Evolutionary conservation across 1,140 invertebrate species (phyloP).

Genomic region (Drosophila yakuba): DNA sequence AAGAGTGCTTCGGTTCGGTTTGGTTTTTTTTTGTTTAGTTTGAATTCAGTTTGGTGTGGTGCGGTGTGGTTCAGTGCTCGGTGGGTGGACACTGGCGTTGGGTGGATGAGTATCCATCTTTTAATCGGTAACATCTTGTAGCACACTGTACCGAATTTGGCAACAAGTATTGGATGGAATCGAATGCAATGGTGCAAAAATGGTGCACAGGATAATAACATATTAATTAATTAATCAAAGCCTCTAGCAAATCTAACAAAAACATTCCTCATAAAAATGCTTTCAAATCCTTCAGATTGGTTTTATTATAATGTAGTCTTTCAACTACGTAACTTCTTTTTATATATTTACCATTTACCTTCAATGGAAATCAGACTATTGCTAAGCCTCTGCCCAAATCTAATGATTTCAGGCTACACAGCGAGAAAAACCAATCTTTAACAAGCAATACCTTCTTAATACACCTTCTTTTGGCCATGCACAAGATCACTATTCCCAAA

Average conservation of each 20-base stretch:
- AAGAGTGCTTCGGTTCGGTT: not conserved
- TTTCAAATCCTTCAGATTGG: no score
- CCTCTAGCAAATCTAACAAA: no score
- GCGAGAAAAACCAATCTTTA: not conserved
- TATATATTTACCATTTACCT: not conserved
- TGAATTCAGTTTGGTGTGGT: no score
- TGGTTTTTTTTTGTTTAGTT: not conserved
- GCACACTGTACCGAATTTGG: constrained; percentile 14
- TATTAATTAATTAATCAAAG: no score
- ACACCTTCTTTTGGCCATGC: not conserved
- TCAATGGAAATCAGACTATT: not conserved
- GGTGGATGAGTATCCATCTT: constrained; percentile 23
- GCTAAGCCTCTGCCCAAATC: not conserved
- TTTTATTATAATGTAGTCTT: no score
- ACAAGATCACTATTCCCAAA: not conserved
- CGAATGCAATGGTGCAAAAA: not conserved
- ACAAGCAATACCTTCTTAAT: no score
- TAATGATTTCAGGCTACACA: not conserved
- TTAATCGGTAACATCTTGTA: constrained; percentile 23
- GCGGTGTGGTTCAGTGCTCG: not conserved
- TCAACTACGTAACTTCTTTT: no score
- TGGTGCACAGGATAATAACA: not conserved
- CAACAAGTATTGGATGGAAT: not conserved
- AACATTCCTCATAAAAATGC: no score
- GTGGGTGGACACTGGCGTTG: constrained; percentile 20